Evolutionary conservation across 2,888 invertebrate species (phyloP), one percentile per base, ranked within the genome.

Genomic region (Drosophila eohydei): DNA sequence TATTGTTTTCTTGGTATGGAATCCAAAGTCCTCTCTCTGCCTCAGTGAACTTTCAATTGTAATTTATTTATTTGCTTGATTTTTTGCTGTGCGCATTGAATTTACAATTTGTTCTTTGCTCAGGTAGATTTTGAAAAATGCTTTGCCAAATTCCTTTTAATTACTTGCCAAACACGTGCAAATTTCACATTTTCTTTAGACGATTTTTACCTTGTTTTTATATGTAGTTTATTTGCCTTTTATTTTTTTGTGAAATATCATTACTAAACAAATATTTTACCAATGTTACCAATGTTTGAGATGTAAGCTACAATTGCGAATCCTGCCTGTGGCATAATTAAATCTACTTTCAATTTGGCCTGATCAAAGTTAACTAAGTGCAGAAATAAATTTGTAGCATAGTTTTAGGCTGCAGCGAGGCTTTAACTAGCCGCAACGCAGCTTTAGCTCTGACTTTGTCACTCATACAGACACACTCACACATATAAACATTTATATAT

Each of bases 351-450:
- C 28, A 46, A 8, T 6, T 0, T 4, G n/a, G 32, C 14, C 9
- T 30, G n/a, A 14, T n/a, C n/a, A 36, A 52, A n/a, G 21, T 12
- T 7, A 5, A 40, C 40, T 26, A 54, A 54, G 26, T 32, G 21
- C 12, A 26, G 8, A 38, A 38, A 38, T 16, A 21, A 48, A n/a
- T 48, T 30, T 67, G 41, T 64, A 48, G 62, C 63, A 58, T 59
- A 62, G 48, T 62, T 80, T 65, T 28, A 12, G 44, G 64, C 48
- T 65, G 64, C 59, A 59, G 12, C 55, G 54, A 43, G 52, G 55
- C 66, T 71, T 66, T 66, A 80, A 80, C 66, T 63, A 63, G 62
- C 71, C 75, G 58, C 57, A 74, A 43, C 68, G 61, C 61, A 64
- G 68, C 64, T 74, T 64, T 68, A 61, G 58, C 61, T 65, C 70